phyloP scores from a whole-genome alignment of 2,888 invertebrate species.

The Temnothorax rugatulus region DNA sequence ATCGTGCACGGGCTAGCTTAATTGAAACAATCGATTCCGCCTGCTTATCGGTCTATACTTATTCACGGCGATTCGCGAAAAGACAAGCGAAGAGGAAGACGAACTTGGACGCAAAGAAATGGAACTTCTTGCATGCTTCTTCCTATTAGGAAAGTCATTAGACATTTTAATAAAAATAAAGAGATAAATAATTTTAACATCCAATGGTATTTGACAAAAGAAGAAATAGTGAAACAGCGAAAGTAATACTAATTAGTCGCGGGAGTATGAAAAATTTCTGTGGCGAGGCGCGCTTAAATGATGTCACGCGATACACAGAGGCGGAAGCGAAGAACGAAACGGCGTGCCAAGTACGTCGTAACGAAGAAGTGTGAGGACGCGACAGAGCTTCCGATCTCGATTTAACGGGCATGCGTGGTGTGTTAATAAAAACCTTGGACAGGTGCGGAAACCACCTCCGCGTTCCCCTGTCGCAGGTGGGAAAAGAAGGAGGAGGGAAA shows the following conservation, averaged over 20 bases:
- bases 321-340: slow-evolving; percentile 1
- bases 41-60: slow-evolving; percentile 4
- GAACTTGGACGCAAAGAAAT: background rate
- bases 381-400: slow-evolving; percentile 48
- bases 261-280: background rate
- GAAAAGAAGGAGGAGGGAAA: slow-evolving; percentile 26
- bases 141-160: background rate
- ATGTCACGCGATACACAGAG: slow-evolving; percentile 37
- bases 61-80: background rate
- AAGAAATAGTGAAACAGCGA: background rate
- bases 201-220: background rate
- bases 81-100: background rate
- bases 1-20: slow-evolving; percentile 27
- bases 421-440: slow-evolving; percentile 63
- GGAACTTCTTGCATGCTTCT: background rate
- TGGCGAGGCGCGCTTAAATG: slow-evolving; percentile 2
- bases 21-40: slow-evolving; percentile 48
- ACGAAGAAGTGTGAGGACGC: slow-evolving; percentile 8
- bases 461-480: slow-evolving; percentile 29
- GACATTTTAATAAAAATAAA: background rate
- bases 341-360: slow-evolving; percentile 21
- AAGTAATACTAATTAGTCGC: background rate
- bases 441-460: slow-evolving; percentile 75
- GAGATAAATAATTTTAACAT: background rate
- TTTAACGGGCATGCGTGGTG: slow-evolving; percentile 43